phyloP scores from a whole-genome alignment of 2,797 vertebrate genomes.

The Percopsis omiscomaycus region DNA sequence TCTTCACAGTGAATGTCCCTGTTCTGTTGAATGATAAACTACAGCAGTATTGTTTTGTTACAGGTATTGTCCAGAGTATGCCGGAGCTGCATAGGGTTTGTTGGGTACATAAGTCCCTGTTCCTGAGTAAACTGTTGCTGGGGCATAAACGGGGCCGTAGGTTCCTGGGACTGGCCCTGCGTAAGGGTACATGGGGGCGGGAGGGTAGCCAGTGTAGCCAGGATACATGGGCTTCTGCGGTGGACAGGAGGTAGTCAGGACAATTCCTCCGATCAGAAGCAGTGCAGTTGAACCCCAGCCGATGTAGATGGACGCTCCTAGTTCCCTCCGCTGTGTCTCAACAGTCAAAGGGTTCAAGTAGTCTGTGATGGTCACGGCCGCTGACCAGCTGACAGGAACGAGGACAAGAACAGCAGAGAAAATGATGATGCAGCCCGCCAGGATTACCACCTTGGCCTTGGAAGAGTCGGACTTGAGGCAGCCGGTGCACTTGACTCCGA shows the following conservation, averaged over 20 bases:
- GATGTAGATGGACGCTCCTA: conserved; percentile 71
- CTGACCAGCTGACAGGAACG: conserved; percentile 71
- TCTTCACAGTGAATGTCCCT: background rate
- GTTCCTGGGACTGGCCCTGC: background rate
- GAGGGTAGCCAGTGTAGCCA: conserved; percentile 55
- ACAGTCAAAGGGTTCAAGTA: conserved; percentile 51
- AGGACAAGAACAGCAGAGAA: conserved; percentile 54
- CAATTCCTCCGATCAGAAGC: conserved; percentile 70
- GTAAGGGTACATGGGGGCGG: conserved; percentile 45
- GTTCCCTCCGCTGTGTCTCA: conserved; percentile 61
- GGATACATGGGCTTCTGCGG: conserved; percentile 45
- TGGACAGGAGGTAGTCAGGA: conserved; percentile 72
- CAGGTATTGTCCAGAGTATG: conserved; percentile 60
- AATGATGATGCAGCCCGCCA: conserved; percentile 70
- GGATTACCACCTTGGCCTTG: conserved; percentile 70
- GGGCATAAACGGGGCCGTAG: conserved; percentile 62
- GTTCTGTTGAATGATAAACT: background rate
- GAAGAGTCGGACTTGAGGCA: conserved; percentile 68
- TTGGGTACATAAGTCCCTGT: conserved; percentile 52
- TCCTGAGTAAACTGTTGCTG: conserved; percentile 55
- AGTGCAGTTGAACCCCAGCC: conserved; percentile 63
- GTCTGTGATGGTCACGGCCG: conserved; percentile 66
- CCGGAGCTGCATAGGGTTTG: conserved; percentile 62
- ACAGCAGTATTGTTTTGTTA: conserved; percentile 28
- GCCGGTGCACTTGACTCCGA: conserved; percentile 75